Evolutionary conservation across 2,888 invertebrate species (phyloP).

Genomic region (Trachelus troglodyta): DNA sequence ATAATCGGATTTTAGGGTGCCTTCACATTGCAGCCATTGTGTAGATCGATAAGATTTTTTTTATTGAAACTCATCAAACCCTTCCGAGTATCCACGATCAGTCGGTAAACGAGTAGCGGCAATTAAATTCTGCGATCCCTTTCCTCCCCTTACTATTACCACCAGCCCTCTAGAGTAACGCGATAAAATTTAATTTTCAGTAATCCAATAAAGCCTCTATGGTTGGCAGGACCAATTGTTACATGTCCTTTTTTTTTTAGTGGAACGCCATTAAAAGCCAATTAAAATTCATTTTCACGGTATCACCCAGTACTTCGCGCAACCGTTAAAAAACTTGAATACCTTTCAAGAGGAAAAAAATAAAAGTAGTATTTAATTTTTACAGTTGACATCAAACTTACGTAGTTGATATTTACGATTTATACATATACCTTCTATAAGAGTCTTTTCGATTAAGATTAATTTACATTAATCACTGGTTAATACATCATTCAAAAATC

Average conservation of each 20-base stretch:
- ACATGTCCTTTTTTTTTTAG: neutral
- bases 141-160: neutral
- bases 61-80: neutral
- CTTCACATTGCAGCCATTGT: neutral
- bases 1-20: neutral
- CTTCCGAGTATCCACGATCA: too few species aligned
- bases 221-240: neutral
- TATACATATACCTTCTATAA: too few species aligned
- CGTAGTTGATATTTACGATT: too few species aligned
- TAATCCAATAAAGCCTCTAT: constrained; percentile 28
- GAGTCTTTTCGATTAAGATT: too few species aligned
- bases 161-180: constrained; percentile 10
- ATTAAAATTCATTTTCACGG: constrained; percentile 1
- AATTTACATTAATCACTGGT: neutral
- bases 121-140: neutral
- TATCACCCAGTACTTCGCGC: neutral
- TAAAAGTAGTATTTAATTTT: neutral
- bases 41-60: neutral
- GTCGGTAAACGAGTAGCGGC: neutral
- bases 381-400: neutral
- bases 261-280: neutral
- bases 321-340: neutral
- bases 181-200: constrained; percentile 33
- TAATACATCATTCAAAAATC: neutral
- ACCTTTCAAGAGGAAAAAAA: neutral